These are phyloP conservation scores for Anastrepha obliqua DNA, from an alignment of 1,140 invertebrate genomes.

Conservation along the genomic window DNA sequence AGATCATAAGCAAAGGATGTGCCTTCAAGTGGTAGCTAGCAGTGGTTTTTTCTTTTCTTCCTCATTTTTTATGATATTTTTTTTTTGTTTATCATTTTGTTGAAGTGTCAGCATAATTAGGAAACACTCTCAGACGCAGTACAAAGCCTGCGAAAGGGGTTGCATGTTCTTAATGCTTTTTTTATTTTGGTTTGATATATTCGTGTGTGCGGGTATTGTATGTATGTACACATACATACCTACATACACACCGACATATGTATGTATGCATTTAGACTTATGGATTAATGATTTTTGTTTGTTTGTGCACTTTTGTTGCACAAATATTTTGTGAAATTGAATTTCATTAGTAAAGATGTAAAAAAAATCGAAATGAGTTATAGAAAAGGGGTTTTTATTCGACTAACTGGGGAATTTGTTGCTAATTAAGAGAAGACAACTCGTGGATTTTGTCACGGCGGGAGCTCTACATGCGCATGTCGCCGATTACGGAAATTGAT, in stretches of 20 bases:
- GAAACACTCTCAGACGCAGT: neutral
- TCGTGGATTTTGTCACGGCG: neutral
- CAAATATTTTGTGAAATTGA: conserved; percentile 42
- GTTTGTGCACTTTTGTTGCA: conserved; percentile 5
- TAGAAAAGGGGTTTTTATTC: neutral
- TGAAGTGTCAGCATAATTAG: conserved; percentile 51
- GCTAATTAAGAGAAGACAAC: neutral
- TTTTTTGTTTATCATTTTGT: neutral
- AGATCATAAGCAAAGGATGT: conserved; percentile 22
- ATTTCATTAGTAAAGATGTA: conserved; percentile 33
- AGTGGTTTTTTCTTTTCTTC: neutral
- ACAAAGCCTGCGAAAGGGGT: neutral
- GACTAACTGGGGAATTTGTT: neutral
- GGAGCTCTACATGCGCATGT: neutral
- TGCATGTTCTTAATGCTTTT: neutral
- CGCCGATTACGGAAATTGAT: neutral
- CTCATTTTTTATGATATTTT: neutral
- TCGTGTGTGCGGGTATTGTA: neutral
- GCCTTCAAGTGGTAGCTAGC: conserved; percentile 1
- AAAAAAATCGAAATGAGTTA: neutral
- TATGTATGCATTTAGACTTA: neutral
- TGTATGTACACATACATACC: too few species aligned
- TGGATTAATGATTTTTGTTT: conserved; percentile 20
- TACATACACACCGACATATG: neutral
- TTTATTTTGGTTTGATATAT: too few species aligned